Conservation (phyloP, 2,113 vertebrate species). For the Scomber japonicus region DNA sequence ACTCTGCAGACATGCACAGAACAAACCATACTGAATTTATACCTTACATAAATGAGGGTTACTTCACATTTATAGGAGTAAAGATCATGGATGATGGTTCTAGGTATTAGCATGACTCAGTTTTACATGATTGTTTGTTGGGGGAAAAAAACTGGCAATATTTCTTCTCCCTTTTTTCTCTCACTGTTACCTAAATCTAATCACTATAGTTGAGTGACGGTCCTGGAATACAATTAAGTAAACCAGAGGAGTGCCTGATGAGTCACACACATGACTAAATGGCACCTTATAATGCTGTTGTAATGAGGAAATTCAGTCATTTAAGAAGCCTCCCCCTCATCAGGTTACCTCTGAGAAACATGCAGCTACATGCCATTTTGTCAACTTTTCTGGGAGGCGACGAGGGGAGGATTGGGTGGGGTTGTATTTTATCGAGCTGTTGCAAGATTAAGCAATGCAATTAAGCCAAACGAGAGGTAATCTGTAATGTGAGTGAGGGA, state of each 20-base stretch:
- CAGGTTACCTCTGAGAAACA: slow-evolving; percentile 15
- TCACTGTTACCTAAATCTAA: neutral
- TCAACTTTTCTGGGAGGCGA: neutral
- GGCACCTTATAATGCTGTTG: neutral
- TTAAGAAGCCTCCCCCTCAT: slow-evolving; percentile 11
- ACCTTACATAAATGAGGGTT: neutral
- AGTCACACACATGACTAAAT: neutral
- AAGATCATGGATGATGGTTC: neutral
- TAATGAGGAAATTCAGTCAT: slow-evolving; percentile 9
- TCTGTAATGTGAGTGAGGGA: slow-evolving; percentile 30
- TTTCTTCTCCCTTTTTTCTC: neutral
- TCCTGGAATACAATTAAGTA: neutral
- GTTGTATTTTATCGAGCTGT: slow-evolving; percentile 42
- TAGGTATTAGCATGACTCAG: neutral
- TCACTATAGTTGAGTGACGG: neutral
- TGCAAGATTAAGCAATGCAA: slow-evolving; percentile 67
- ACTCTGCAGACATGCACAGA: slow-evolving; percentile 71
- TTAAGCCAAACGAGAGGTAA: slow-evolving; percentile 54
- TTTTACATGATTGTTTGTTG: neutral
- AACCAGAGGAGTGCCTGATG: neutral
- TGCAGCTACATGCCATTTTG: slow-evolving; percentile 26
- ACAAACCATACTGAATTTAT: slow-evolving; percentile 5
- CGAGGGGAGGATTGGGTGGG: neutral
- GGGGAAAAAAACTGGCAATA: neutral
- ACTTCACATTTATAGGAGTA: neutral